Base-by-base conservation (phyloP, 1,140 invertebrate species). In the Kradibia gibbosae region DNA sequence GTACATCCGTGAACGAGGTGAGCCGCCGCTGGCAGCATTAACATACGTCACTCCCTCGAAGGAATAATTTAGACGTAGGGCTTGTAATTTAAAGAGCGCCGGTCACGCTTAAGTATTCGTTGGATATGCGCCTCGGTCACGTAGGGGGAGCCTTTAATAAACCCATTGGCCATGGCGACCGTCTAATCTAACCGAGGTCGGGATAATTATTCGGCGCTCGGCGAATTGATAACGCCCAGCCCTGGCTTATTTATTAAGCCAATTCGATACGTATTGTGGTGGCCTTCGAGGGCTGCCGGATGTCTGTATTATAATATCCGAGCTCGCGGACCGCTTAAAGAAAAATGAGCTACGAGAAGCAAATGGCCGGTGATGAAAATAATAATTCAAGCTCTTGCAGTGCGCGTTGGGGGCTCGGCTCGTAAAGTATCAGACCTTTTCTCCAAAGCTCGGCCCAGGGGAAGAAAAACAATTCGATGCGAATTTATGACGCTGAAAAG, bases 381-480 rank as follows among this genome's bases (percentile, higher is more conserved):
- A n/a, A 39, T 67, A n/a, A 67, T 67, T 67, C 36, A 3, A 39
- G 17, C 34, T 39, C 39, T 67, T n/a, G 34, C 36, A 39, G 62
- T n/a, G n/a, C 39, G n/a, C n/a, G 13, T 65, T 36, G 39, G 5
- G 50, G 50, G 50, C 34, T 5, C 0, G 20, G n/a, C 34, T 39
- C 62, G 20, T 67, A 67, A 67, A 67, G 17, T 39, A 67, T 39
- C 62, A 7, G 1, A 39, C 10, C 22, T 39, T 60, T 39, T 67
- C 39, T 65, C 11, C n/a, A 36, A 36, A 65, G 62, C 13, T 67
- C 60, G 34, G n/a, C 4, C 13, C n/a, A n/a, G n/a, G 17, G 15
- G 39, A 67, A 67, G 62, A 67, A 67, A 67, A 67, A 67, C 62
- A 67, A 39, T 67, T 67, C 34, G 34, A 67, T 67, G 39, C 36